These are phyloP conservation scores for Stylophora pistillata DNA, from an alignment of 64 coral and sea anemone species.

Conservation along the genomic window DNA sequence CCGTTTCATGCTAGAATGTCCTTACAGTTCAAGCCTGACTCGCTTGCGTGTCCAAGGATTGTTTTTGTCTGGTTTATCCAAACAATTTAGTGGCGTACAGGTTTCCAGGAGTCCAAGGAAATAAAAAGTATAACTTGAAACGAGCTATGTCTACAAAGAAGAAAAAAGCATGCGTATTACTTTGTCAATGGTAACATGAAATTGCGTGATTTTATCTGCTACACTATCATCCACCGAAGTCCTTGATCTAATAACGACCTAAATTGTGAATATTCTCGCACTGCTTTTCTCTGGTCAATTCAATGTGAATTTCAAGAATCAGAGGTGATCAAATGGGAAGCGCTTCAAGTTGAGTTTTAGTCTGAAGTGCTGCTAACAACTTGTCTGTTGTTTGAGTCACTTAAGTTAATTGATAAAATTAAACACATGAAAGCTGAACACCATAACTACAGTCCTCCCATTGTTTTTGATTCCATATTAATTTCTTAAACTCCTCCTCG, in stretches of 20 bases:
- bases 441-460: not conserved
- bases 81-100: too few relatives aligned
- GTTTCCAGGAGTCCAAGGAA: too few relatives aligned
- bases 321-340: constrained; percentile 4
- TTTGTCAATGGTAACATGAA: not conserved
- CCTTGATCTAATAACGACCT: too few relatives aligned
- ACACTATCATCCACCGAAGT: too few relatives aligned
- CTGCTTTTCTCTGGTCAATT: not conserved
- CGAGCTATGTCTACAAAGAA: too few relatives aligned
- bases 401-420: not conserved
- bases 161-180: too few relatives aligned
- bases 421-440: constrained; percentile 8
- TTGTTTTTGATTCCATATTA: constrained; percentile 6
- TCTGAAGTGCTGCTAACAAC: not conserved
- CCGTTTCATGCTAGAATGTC: not conserved
- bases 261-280: too few relatives aligned
- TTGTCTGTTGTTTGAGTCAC: not conserved
- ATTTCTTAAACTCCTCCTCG: constrained; percentile 19
- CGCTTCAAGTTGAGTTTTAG: not conserved
- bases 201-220: not conserved
- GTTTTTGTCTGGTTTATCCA: too few relatives aligned
- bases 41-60: too few relatives aligned
- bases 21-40: not conserved
- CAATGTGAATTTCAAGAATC: not conserved
- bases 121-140: too few relatives aligned